Evolutionary conservation across 2,888 invertebrate species (phyloP).

Genomic region (Arge pagana): DNA sequence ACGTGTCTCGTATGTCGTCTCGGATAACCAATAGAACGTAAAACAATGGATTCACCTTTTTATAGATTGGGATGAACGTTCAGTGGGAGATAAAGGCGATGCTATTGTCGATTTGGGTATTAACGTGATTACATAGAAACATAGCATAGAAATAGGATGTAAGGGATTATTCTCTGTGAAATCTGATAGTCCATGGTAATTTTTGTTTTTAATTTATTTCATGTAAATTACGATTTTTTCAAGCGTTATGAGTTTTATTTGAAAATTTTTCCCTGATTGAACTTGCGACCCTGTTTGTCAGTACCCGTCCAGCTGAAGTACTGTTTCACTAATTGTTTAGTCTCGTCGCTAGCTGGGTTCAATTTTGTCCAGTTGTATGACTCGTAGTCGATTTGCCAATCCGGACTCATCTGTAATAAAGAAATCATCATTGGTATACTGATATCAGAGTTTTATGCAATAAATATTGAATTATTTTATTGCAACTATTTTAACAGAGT

Average conservation of each 20-base stretch:
- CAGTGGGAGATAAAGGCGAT: too few species aligned
- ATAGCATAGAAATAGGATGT: conserved; percentile 3
- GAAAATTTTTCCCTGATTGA: conserved; percentile 99
- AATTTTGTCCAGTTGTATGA: conserved; percentile 95
- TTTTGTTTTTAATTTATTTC: conserved; percentile 41
- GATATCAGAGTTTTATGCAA: neutral
- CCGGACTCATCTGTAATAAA: conserved; percentile 72
- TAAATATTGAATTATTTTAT: conserved; percentile 1
- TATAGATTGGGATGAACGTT: too few species aligned
- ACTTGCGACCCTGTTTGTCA: conserved; percentile 86
- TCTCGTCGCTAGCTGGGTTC: conserved; percentile 77
- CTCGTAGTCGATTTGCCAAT: conserved; percentile 98
- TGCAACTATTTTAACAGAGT: neutral
- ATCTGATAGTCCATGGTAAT: conserved; percentile 16
- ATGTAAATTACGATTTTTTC: conserved; percentile 45
- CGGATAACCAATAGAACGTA: too few species aligned
- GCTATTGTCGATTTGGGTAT: too few species aligned
- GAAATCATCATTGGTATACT: conserved; percentile 22
- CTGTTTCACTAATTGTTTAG: conserved; percentile 84
- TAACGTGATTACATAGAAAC: conserved; percentile 6
- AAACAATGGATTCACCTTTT: too few species aligned
- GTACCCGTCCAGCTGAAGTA: conserved; percentile 90
- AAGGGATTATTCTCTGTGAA: conserved; percentile 11
- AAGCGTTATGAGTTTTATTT: conserved; percentile 68
- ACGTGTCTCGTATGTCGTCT: too few species aligned